Evolutionary conservation across 2,888 invertebrate genomes (phyloP).

Genomic region (Halictus quadricinctus): DNA sequence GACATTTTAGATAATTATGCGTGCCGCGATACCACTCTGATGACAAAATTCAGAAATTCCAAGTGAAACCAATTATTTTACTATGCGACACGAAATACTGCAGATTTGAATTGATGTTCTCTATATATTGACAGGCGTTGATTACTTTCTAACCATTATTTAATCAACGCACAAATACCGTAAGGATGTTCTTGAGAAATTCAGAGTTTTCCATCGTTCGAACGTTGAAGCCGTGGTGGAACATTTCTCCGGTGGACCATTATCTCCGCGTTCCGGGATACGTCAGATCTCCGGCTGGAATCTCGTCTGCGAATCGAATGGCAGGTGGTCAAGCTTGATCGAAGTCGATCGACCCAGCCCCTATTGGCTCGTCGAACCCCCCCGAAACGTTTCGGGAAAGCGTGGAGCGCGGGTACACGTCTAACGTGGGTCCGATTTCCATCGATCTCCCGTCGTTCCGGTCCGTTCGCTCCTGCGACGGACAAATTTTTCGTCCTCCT

Average conservation of each 20-base stretch:
- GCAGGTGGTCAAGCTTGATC: conserved; percentile 52
- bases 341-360: conserved; percentile 48
- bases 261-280: not conserved
- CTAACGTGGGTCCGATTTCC: conserved; percentile 62
- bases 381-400: conserved; percentile 25
- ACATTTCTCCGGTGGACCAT: conserved; percentile 5
- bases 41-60: no score
- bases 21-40: no score
- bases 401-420: conserved; percentile 41
- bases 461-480: conserved; percentile 64
- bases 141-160: no score
- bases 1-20: no score
- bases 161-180: no score
- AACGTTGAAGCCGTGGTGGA: not conserved
- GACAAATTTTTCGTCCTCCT: conserved; percentile 72
- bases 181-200: not conserved
- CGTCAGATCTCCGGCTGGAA: conserved; percentile 36
- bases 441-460: conserved; percentile 72
- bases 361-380: conserved; percentile 11
- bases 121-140: no score
- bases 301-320: conserved; percentile 47
- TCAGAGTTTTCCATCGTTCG: not conserved
- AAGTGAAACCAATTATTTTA: no score
- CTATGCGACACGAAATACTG: no score
- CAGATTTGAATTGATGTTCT: no score